Percentiles rank a stretch among this genome's conserved stretches.
These are phyloP conservation scores for Cecropterus lyciades DNA, from an alignment of 1,140 invertebrate genomes.

Conservation along the genomic window DNA sequence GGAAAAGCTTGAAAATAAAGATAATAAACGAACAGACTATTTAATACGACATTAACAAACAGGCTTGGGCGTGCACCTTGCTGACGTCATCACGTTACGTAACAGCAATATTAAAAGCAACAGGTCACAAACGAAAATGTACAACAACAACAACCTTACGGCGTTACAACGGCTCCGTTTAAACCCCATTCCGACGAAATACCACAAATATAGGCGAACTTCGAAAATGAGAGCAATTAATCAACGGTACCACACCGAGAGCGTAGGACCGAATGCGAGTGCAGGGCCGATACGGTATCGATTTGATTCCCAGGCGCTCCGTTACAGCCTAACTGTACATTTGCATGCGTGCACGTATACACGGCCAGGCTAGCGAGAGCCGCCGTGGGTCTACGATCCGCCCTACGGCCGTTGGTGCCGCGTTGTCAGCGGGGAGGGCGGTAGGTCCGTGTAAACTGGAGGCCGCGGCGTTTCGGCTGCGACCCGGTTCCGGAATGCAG, in stretches of 20 bases:
- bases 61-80: conserved; percentile 17
- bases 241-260: conserved; percentile 28
- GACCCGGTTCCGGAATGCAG: conserved; percentile 80
- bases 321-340: conserved; percentile 80
- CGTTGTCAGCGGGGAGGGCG: conserved; percentile 41
- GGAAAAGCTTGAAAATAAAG: conserved; percentile 8
- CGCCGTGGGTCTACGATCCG: conserved; percentile 46
- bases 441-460: conserved; percentile 58
- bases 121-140: conserved; percentile 27
- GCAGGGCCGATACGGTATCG: conserved; percentile 74
- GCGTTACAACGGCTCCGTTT: conserved; percentile 31
- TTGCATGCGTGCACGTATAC: conserved; percentile 81
- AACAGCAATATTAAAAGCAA: conserved; percentile 29
- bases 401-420: conserved; percentile 28
- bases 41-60: conserved; percentile 18
- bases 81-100: conserved; percentile 30
- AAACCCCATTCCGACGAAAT: conserved; percentile 26
- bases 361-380: conserved; percentile 51
- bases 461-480: conserved; percentile 71
- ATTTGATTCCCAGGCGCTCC: conserved; percentile 72
- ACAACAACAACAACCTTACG: conserved; percentile 32
- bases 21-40: conserved; percentile 6
- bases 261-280: conserved; percentile 31
- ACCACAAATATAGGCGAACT: conserved; percentile 26
- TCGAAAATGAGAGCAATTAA: conserved; percentile 34